Base-by-base conservation (phyloP, 2,888 invertebrate species). In the Eurois occulta region DNA sequence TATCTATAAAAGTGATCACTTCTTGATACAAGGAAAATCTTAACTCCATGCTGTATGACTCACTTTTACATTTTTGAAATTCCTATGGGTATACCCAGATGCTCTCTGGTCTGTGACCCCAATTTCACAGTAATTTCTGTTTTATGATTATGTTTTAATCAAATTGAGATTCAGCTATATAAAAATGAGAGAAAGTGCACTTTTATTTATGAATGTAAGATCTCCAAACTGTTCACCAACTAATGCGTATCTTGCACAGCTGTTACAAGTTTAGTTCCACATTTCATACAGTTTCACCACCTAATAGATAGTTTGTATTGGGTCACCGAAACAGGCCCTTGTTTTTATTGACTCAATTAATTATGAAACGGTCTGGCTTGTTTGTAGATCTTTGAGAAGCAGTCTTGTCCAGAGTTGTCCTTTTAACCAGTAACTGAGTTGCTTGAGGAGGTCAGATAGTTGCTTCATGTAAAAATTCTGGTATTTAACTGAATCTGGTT, bases 61-160 rank as follows among this genome's bases (percentile, higher is more conserved):
- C 81, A 84, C 13, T 78, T 68, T 83, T 28, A 28, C 32, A 69
- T 48, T 58, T 0, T 58, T 0, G 21, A 24, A 58, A 24, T 78
- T 65, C 41, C 58, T 58, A 10, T 69, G 69, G 28, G 13, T 55
- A 48, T 41, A 48, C 55, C 65, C 62, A 41, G n/a, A 41, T 28
- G 21, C 38, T 74, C 18, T 58, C 46, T 38, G 43, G 28, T 60
- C 35, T 6, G 52, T 81, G 66, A 66, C 66, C 41, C 66, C 48
- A 35, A 35, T 60, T 75, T 66, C 13, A 2, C 32, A 32, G n/a
- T 48, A 7, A 60, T 67, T 77, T 41, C 0, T 4, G 5, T n/a
- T 28, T 13, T 16, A n/a, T 8, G 24, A 32, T 10, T n/a, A 21
- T 16, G 16, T 18, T 55, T 24, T 28, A 41, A 0, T 28, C 0